Evolutionary conservation across 2,888 invertebrate species (phyloP), one percentile per base, ranked within the genome.

Genomic region (Sinohyriopsis cumingii): DNA sequence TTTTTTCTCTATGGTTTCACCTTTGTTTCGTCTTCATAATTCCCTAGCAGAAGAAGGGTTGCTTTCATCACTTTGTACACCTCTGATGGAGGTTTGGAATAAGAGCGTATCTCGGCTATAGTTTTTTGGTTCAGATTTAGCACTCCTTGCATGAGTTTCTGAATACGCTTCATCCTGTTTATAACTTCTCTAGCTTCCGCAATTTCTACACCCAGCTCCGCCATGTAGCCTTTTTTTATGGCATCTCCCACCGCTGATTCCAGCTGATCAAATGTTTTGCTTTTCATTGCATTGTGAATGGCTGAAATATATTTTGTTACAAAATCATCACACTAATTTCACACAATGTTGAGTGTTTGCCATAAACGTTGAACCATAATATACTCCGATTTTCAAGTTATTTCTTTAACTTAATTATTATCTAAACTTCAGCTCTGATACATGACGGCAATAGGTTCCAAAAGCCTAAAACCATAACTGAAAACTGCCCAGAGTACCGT

Each of bases 41-140:
- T 83, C 0, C 87, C 87, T 22, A 86, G 78, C n/a, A 87, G 63
- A 3, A 85, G 69, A 64, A 87, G 79, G 6, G 86, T 83, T 19
- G 82, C 86, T 56, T 78, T 83, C 85, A 87, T 87, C 57, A 87
- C 83, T 12, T 69, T 71, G 65, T 85, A 84, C 20, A 87, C 85
- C 20, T 77, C 77, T 12, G 73, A 68, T 9, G 84, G 84, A 19
- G 87, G 87, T 18, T 78, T 78, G 12, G 76, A 71, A 72, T 85
- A 87, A 54, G 83, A 82, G 12, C 83, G 70, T 63, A 87, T 84
- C 69, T 87, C 87, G 1, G 87, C 82, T 56, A 87, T 84, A 4
- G 85, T 85, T 24, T 80, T 75, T 72, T 87, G 84, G 61, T 84
- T 82, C 71, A 87, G 71, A 1, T 72, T 71, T 62, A 76, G 67